A percentile compares a stretch with the other conserved stretches of the same genome.
phyloP scores from a whole-genome alignment of 2,888 invertebrate species.

The Meteorus cinctellus region DNA sequence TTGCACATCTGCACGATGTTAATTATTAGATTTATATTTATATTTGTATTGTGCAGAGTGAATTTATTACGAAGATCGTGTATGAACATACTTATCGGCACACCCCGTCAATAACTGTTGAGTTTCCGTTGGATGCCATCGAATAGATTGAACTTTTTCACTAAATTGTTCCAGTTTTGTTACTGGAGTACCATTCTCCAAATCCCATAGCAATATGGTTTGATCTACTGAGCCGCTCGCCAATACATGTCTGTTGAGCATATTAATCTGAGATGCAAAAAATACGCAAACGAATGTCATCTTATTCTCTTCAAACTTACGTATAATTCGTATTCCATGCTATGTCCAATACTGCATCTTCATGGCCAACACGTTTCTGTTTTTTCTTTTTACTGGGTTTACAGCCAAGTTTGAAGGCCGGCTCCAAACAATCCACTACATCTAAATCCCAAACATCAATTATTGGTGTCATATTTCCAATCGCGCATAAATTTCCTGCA shows the following conservation, averaged over 20 bases:
- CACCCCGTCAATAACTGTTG: slow-evolving; percentile 89
- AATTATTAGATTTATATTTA: slow-evolving; percentile 42
- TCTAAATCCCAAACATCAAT: slow-evolving; percentile 99
- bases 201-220: slow-evolving; percentile 92
- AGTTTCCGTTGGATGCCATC: slow-evolving; percentile 89
- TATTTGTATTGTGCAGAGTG: background rate
- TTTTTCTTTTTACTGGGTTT: slow-evolving; percentile 84
- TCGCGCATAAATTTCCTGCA: slow-evolving; percentile 89
- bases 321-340: slow-evolving; percentile 90
- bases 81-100: slow-evolving; percentile 79
- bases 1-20: slow-evolving; percentile 77
- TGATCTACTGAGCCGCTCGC: slow-evolving; percentile 95
- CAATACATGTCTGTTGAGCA: slow-evolving; percentile 82
- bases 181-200: slow-evolving; percentile 85
- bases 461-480: slow-evolving; percentile 93
- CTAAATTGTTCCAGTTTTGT: slow-evolving; percentile 83
- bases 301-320: slow-evolving; percentile 70
- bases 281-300: slow-evolving; percentile 27
- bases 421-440: slow-evolving; percentile 92
- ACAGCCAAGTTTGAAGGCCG: slow-evolving; percentile 86
- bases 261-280: slow-evolving; percentile 21
- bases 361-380: slow-evolving; percentile 84
- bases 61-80: slow-evolving; percentile 5
- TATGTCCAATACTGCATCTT: slow-evolving; percentile 91
- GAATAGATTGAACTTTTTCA: slow-evolving; percentile 89